Base-by-base conservation (phyloP, 2,113 vertebrate species). In the Poecilia latipinna region DNA sequence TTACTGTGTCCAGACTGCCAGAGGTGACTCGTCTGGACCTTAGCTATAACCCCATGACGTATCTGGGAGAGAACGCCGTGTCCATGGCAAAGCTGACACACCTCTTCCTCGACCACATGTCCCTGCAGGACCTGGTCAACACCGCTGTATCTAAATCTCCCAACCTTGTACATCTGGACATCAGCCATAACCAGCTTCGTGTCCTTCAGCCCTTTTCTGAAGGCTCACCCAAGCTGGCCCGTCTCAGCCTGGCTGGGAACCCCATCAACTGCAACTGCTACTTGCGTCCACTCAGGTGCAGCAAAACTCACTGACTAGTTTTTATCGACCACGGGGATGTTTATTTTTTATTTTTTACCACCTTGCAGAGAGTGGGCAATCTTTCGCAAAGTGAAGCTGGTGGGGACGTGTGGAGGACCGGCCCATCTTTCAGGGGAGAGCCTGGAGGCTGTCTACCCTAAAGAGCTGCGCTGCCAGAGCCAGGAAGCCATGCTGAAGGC, bases 31-130 rank as follows among this genome's bases (percentile, higher is more conserved):
- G 91, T 0, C 92, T 99, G 26, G 96, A 99, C 39, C 77, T 99
- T 83, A 93, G 97, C 81, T 94, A 96, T 92, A 99, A 99, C 85
- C 97, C 97, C 6, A 96, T 98, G 94, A 97, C 96, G 6, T 97
- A 96, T 0, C 66, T 95, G 6, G 94, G 95, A 0, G 96, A 99
- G 86, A 97, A 98, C 51, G 94, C 91, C 3, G 86, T 98, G 80
- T 94, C 89, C 76, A 96, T 98, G 95, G 77, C 93, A 0, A 96
- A 95, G 0, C 92, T 99, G 76, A 96, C 94, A 72, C 96, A 96
- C 65, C 95, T 99, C 68, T 90, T 90, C 85, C 87, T 99, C 88
- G 95, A 97, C 86, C 95, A 97, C 1, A 96, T 96, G 12, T 94
- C 94, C 42, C 93, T 99, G 70, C 98, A 99, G 90, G 96, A 97